Evolutionary conservation across 1,140 invertebrate genomes (phyloP), one percentile per base, ranked within the genome.

Genomic region (Metopolophium dirhodum): DNA sequence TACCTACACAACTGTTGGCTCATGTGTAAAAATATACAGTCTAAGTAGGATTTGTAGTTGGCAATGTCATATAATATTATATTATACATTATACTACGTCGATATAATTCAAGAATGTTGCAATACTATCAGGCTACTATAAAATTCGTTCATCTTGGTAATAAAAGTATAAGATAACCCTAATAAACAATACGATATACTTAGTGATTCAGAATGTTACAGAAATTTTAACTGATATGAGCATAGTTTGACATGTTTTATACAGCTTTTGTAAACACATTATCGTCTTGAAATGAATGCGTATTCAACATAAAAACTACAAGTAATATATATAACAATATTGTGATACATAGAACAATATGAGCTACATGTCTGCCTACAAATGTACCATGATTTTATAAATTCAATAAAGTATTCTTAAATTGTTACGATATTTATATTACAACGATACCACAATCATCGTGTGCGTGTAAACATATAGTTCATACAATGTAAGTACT

Each of bases 91-190:
- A 45, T n/a, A 51, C 11, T 47, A 49, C 47, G 49, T 54, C 49
- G 9, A 85, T 85, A 86, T 86, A 18, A 47, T 77, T 77, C 61
- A 41, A 85, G 22, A 85, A 54, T 54, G 14, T 37, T 11, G 20
- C 47, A 89, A 54, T 37, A 54, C 11, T 77, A n/a, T 77, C 49
- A 35, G n/a, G 35, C 22, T 22, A 26, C 87, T 54, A 89, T 89
- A 89, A 37, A 89, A 89, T 89, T 54, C 20, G 8, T 54, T 22
- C 87, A 54, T 89, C n/a, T 88, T 37, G n/a, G 87, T 18, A 54
- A 51, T 89, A 89, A 89, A 89, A 54, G 0, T 23, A 22, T 54
- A 22, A 35, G 30, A 54, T 89, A 54, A 89, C 49, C 7, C 7
- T 35, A 54, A 54, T 89, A 89, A 54, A 54, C 22, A 54, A 54